Percentiles rank a stretch among this genome's conserved stretches.
These are phyloP conservation scores for Solenopsis fugax DNA, from an alignment of 1,140 invertebrate genomes.

Conservation along the genomic window DNA sequence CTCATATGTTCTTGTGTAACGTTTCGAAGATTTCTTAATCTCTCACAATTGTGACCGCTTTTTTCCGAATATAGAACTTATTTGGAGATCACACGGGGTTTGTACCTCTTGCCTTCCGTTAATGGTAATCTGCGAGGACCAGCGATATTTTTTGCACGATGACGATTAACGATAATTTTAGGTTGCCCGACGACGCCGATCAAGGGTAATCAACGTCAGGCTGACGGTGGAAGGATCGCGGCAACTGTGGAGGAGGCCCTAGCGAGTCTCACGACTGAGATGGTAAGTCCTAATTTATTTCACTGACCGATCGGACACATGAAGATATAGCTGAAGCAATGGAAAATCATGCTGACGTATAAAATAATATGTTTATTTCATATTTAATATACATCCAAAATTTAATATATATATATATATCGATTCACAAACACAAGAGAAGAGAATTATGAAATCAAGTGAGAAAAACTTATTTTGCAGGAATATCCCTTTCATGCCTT, in stretches of 20 bases:
- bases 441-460: not conserved
- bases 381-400: not conserved
- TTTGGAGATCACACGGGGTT: constrained; percentile 32
- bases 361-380: not conserved
- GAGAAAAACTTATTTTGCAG: not conserved
- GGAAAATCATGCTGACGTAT: constrained; percentile 5
- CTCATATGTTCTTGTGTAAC: not conserved
- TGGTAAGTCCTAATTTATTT: constrained; percentile 88
- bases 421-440: not conserved
- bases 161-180: constrained; percentile 83
- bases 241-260: constrained; percentile 90
- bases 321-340: constrained; percentile 5
- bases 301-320: constrained; percentile 60
- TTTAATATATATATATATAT: too few relatives aligned
- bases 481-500: not conserved
- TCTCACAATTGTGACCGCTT: not conserved
- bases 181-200: constrained; percentile 88
- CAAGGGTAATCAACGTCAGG: constrained; percentile 81
- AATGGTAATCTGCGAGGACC: constrained; percentile 11
- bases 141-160: constrained; percentile 62
- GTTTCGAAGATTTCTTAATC: constrained; percentile 8
- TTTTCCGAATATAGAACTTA: constrained; percentile 8
- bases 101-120: constrained; percentile 34
- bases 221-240: constrained; percentile 81
- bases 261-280: constrained; percentile 92